These are phyloP conservation scores for Xerus rutilus DNA, from an alignment of 2,797 vertebrate genomes.

Conservation along the genomic window DNA sequence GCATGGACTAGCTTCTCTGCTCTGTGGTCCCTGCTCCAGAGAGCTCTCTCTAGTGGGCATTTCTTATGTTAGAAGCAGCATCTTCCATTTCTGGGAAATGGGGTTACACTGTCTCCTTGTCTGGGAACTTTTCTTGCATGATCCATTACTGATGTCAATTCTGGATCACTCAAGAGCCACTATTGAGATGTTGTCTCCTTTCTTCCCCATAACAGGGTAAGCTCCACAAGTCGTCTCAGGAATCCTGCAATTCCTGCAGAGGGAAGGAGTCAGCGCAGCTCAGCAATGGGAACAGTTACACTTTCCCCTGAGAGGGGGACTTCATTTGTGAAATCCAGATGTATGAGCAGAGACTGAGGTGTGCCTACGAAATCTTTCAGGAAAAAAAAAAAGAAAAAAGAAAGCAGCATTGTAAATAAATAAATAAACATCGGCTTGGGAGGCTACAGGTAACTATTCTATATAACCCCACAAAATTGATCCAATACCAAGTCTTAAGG, in stretches of 20 bases:
- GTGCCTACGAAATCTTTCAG: neutral
- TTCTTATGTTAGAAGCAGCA: neutral
- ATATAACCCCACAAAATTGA: neutral
- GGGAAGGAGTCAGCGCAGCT: neutral
- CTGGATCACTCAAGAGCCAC: neutral
- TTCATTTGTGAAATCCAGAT: conserved; percentile 5
- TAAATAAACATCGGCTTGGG: neutral
- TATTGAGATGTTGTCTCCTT: neutral
- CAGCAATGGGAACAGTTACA: too few relatives aligned
- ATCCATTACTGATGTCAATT: neutral
- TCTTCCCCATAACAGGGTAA: neutral
- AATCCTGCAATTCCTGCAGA: neutral
- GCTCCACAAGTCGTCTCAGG: neutral
- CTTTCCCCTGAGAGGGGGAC: neutral
- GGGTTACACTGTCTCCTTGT: neutral
- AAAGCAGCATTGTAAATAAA: neutral
- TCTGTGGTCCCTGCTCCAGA: neutral
- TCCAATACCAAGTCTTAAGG: neutral
- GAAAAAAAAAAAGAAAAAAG: neutral
- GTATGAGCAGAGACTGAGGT: neutral
- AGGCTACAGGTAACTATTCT: neutral
- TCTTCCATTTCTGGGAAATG: neutral
- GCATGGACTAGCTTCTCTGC: rapidly evolving
- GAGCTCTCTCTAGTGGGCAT: too few relatives aligned
- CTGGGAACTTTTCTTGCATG: neutral